Base-by-base conservation (phyloP, 2,888 invertebrate genomes). In the Carabus problematicus region DNA sequence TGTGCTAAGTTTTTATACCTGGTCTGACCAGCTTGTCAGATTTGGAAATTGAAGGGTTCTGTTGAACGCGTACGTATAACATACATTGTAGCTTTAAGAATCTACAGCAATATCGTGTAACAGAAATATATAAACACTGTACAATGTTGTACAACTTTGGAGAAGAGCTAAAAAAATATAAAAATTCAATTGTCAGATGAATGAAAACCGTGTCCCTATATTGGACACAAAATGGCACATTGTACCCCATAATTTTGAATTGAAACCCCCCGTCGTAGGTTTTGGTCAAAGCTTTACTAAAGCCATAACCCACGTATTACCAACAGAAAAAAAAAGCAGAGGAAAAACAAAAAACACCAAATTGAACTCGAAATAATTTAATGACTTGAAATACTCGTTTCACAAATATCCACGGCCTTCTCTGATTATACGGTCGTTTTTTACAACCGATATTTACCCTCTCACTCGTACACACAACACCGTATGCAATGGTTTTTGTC, bases 361-460 rank as follows among this genome's bases (percentile, higher is more conserved):
- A 56, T 56, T 52, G 49, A 61, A 45, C 47, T 45, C 45, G 19
- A 12, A 55, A 41, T 41, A 58, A 62, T 62, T n/a, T 58, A 66
- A 66, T 66, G 59, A 56, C 45, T 66, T 18, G 54, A 66, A 66
- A 45, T 58, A 14, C 58, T 66, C 49, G 14, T 66, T 66, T 66
- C 47, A 66, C 66, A 66, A 66, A 66, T 66, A 66, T 66, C 66
- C 47, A 52, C 3, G 64, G 14, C 56, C 55, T 43, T 49, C 39
- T 14, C 14, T 66, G 66, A 66, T 66, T 66, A 66, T 66, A 66
- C 59, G 54, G 29, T 66, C 47, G 58, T 66, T 66, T 66, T 56
- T 66, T 66, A n/a, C 55, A n/a, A 62, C 41, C 39, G 29, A 54
- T 52, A 59, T 59, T 40, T 41, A 56, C 66, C 16, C 12, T 58